Base-by-base conservation (phyloP, 1,140 invertebrate genomes). In the Brachystomella parvula region DNA sequence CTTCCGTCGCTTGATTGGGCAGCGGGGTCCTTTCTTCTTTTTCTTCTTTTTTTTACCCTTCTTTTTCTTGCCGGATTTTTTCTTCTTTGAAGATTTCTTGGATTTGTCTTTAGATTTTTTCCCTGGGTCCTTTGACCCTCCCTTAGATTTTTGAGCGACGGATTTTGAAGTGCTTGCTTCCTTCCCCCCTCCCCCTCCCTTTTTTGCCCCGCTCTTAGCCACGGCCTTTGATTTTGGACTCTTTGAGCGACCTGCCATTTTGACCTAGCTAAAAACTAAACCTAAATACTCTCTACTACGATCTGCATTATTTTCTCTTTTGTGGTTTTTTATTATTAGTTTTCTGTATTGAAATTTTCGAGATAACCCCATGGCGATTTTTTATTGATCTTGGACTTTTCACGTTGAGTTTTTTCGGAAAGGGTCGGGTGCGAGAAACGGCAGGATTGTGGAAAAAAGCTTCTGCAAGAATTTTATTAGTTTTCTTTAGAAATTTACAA, bases 1-100 rank as follows among this genome's bases (percentile, higher is more conserved):
- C 63, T 68, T 71, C n/a, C 70, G 47, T 28, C 70, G 59, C 32
- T 71, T 71, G n/a, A 71, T 63, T 24, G 70, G 66, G 64, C 70
- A 71, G 2, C 67, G 63, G 1, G 61, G 65, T 28, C 53, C 30
- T 64, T 71, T 69, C 56, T 69, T 68, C 66, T 69, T 68, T 44
- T 65, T 69, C 65, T 70, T 62, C 61, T 65, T 61, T 47, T 66
- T 71, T 58, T 56, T 57, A 32, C 57, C 61, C 66, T 59, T 47
- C 63, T 72, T 69, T 56, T 65, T 70, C 53, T 63, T 64, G 47
- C 60, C 59, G 28, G 47, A 32, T 26, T 39, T 31, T 49, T 39
- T 61, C 62, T 63, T 53, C 65, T 61, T 66, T n/a, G 44, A 39
- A 29, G 15, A 28, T 33, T 62, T 63, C 39, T n/a, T 49, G 12